phyloP scores from a whole-genome alignment of 2,888 invertebrate species.

The Ashinkailepas kermadecensis region DNA sequence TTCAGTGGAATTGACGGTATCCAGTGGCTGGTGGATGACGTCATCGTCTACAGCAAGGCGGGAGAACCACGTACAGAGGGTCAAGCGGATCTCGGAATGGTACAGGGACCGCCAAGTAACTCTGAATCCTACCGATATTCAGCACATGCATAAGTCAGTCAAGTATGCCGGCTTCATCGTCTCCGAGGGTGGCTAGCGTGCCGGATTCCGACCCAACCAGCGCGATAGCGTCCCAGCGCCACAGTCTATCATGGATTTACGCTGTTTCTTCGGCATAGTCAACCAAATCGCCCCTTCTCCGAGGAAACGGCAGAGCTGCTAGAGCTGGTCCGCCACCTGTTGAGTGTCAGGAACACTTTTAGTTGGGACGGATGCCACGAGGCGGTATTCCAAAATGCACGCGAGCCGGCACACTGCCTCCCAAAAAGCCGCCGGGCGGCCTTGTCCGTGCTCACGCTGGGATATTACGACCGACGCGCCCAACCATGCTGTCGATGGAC shows the following conservation, averaged over 20 bases:
- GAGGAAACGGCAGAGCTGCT: not conserved
- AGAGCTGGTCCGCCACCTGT: not conserved
- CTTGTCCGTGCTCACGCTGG: no score
- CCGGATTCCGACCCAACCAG: not conserved
- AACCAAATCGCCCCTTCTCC: constrained; percentile 1
- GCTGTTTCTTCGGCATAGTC: not conserved
- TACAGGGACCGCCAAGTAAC: not conserved
- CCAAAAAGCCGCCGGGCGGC: no score
- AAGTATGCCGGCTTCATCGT: not conserved
- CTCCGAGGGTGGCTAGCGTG: not conserved
- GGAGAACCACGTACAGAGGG: not conserved
- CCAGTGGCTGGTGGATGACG: constrained; percentile 9
- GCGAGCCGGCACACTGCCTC: no score
- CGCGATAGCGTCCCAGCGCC: not conserved
- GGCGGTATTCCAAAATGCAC: not conserved
- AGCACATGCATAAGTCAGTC: not conserved
- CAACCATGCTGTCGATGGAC: no score
- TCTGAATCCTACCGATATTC: not conserved
- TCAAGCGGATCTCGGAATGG: not conserved
- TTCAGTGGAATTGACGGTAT: constrained; percentile 3
- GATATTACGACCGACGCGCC: no score
- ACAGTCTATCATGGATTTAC: not conserved
- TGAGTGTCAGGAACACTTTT: not conserved
- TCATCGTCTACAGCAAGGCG: not conserved
- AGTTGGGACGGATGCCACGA: not conserved